These are phyloP conservation scores for Conistra vaccinii DNA, from an alignment of 2,888 invertebrate species.

Conservation along the genomic window DNA sequence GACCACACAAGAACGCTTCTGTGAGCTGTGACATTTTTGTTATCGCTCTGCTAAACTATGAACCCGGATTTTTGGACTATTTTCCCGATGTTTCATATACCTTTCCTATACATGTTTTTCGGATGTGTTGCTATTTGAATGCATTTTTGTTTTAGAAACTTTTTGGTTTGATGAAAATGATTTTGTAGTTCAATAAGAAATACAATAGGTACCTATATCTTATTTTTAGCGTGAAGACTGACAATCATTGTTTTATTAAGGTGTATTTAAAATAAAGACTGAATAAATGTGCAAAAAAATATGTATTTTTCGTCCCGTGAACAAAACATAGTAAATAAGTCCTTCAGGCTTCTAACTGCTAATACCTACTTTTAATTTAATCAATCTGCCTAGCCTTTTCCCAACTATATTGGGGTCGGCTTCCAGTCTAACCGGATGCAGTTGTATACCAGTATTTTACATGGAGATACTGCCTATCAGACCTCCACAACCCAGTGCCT, in stretches of 20 bases:
- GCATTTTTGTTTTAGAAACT: conserved; percentile 11
- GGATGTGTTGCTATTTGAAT: conserved; percentile 59
- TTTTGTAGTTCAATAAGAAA: background rate
- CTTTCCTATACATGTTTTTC: conserved; percentile 53
- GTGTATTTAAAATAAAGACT: background rate
- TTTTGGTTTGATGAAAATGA: conserved; percentile 3
- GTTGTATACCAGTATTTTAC: too few relatives aligned
- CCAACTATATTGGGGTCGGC: too few relatives aligned
- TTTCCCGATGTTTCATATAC: conserved; percentile 46
- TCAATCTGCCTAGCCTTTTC: too few relatives aligned
- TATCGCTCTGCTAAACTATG: conserved; percentile 68
- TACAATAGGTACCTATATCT: background rate
- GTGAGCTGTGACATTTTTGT: conserved; percentile 70
- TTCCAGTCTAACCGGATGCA: too few relatives aligned
- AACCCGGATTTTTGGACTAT: conserved; percentile 63
- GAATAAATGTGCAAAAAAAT: background rate
- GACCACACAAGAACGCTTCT: conserved; percentile 56
- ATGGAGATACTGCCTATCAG: too few relatives aligned
- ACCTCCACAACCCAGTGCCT: too few relatives aligned
- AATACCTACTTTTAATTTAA: too few relatives aligned
- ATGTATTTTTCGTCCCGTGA: background rate
- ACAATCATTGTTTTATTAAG: background rate
- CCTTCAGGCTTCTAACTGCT: background rate
- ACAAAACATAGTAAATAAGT: background rate
- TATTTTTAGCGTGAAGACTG: background rate